These are phyloP conservation scores for Copidosoma aretas DNA, from an alignment of 2,888 invertebrate genomes.

Conservation along the genomic window DNA sequence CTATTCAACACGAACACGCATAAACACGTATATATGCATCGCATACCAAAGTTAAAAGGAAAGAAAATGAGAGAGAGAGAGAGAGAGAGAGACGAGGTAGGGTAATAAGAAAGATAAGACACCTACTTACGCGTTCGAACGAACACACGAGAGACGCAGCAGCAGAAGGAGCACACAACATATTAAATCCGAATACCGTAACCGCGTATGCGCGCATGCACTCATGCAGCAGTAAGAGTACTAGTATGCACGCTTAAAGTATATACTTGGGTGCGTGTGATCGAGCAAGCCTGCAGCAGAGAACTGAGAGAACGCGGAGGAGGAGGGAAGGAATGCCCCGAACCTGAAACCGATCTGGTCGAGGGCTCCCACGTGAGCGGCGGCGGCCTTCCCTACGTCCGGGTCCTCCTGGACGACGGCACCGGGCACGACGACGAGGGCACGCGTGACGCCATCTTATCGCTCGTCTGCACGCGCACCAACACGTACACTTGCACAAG, in stretches of 20 bases:
- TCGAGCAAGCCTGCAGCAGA: not conserved
- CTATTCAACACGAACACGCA: not conserved
- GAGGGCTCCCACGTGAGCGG: not conserved
- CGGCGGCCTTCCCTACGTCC: conserved; percentile 13
- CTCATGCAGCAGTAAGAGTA: too few relatives aligned
- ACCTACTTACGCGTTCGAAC: not conserved
- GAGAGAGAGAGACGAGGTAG: conserved; percentile 1
- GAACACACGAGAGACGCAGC: not conserved
- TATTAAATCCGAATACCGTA: not conserved
- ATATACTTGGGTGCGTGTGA: too few relatives aligned
- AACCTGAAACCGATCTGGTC: too few relatives aligned
- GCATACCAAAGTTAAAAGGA: not conserved
- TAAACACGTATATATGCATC: not conserved
- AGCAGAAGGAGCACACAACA: too few relatives aligned
- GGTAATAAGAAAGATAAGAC: not conserved
- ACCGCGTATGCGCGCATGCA: too few relatives aligned
- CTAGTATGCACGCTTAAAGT: too few relatives aligned
- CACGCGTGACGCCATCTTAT: conserved; percentile 46
- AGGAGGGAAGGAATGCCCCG: not conserved
- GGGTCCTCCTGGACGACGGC: conserved; percentile 33
- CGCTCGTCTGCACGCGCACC: conserved; percentile 18
- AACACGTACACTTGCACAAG: not conserved
- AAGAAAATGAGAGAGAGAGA: conserved; percentile 7
- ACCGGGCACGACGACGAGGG: conserved; percentile 21
- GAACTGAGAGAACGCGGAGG: not conserved